Evolutionary conservation across 2,888 invertebrate genomes (phyloP), one percentile per base, ranked within the genome.

Genomic region (Heliconius cydno): DNA sequence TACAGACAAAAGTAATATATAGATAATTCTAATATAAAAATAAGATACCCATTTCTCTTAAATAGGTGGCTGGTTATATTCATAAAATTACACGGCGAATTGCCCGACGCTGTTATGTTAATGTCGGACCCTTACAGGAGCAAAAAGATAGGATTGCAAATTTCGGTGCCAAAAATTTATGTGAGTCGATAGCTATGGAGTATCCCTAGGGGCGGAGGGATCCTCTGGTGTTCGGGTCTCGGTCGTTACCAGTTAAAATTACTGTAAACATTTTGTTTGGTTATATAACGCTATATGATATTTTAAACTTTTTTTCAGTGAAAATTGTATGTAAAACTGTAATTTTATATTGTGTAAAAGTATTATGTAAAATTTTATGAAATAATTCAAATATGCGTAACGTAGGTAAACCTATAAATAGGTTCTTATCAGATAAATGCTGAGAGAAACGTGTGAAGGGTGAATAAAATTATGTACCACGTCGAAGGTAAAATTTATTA

Each of bases 211-310:
- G 88, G 89, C 83, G 87, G 87, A 89, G 90, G 92, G 89, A 93
- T 91, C 92, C 91, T 92, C 93, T 90, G 94, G 92, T 92, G 86
- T 93, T 94, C 91, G 90, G 91, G 90, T 91, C 70, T 80, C 91
- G 90, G 91, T 93, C 92, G 92, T 94, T 92, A 90, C 90, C 90
- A 91, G 91, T 88, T 90, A 92, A 90, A 94, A 94, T 94, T 92
- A 92, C 94, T 94, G 92, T 94, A 94, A 94, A 94, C 94, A 94
- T 94, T 95, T 95, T 94, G 94, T 94, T 94, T 93, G 89, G 92
- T 90, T 73, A 60, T 13, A 46, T 70, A 28, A 70, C 2, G 41
- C 25, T 41, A 70, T 41, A 70, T 70, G 68, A 25, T 70, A 38
- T 38, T 68, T 38, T 70, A 41, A 41, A 7, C 6, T 38, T 41